These are phyloP conservation scores for Chelonoidis abingdonii DNA, from an alignment of 2,113 vertebrate species.

Conservation along the genomic window DNA sequence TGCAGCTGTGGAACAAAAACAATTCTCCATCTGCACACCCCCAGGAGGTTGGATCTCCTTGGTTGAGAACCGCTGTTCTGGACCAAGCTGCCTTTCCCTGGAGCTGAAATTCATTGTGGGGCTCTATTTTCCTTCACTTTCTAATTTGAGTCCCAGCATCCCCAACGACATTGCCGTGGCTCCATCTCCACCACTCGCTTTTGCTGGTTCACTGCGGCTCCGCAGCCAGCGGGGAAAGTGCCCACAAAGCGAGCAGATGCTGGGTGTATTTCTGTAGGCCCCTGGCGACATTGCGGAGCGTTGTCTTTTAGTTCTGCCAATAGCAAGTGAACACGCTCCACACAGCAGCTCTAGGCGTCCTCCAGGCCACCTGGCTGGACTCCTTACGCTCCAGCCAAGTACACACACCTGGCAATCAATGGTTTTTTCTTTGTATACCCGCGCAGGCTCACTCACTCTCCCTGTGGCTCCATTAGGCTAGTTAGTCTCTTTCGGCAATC, in stretches of 20 bases:
- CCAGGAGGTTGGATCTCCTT: no score
- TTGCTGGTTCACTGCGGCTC: neutral
- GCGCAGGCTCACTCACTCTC: neutral
- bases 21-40: no score
- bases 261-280: neutral
- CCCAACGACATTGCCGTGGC: neutral
- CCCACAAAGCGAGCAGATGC: neutral
- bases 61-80: neutral
- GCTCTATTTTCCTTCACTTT: neutral
- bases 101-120: neutral
- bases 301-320: neutral
- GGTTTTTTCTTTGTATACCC: neutral
- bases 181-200: neutral
- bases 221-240: neutral
- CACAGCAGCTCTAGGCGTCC: neutral
- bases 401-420: neutral
- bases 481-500: neutral
- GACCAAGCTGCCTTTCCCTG: neutral
- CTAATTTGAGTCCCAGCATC: neutral
- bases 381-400: neutral
- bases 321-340: neutral
- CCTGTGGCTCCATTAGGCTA: neutral
- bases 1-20: no score
- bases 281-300: neutral
- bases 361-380: neutral